Evolutionary conservation across 2,888 invertebrate species (phyloP).

Genomic region (Galeruca laticollis): DNA sequence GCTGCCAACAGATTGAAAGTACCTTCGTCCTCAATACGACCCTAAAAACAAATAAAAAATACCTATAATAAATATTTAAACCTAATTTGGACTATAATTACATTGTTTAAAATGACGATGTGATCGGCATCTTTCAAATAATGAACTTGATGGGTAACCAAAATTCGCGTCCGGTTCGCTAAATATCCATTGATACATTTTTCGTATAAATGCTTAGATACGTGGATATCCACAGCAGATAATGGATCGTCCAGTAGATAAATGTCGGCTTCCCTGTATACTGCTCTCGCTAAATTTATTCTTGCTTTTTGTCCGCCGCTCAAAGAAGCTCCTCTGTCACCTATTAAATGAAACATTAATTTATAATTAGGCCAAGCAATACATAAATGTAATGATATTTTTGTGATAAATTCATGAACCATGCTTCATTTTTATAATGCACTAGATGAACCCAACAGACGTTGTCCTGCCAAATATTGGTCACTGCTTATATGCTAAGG

Average conservation of each 20-base stretch:
- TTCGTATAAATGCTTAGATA: conserved; percentile 82
- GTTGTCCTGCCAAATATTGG: too few relatives aligned
- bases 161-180: conserved; percentile 76
- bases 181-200: conserved; percentile 80
- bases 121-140: conserved; percentile 77
- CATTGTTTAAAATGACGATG: conserved; percentile 75
- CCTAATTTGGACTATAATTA: conserved; percentile 58
- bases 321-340: conserved; percentile 81
- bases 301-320: conserved; percentile 88
- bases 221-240: conserved; percentile 87
- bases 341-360: not conserved
- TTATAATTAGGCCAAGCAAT: too few relatives aligned
- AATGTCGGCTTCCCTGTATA: conserved; percentile 80
- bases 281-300: conserved; percentile 76
- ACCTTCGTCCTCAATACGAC: conserved; percentile 67
- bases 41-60: conserved; percentile 57
- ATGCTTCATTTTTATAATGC: too few relatives aligned
- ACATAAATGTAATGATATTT: too few relatives aligned
- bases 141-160: conserved; percentile 93
- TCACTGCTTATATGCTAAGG: too few relatives aligned
- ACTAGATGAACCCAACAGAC: too few relatives aligned
- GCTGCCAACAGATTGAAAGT: conserved; percentile 65
- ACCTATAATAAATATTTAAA: not conserved
- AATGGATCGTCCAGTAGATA: conserved; percentile 88
- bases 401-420: too few relatives aligned